Evolutionary conservation across 2,113 vertebrate genomes (phyloP).

Genomic region (Tapirus terrestris): DNA sequence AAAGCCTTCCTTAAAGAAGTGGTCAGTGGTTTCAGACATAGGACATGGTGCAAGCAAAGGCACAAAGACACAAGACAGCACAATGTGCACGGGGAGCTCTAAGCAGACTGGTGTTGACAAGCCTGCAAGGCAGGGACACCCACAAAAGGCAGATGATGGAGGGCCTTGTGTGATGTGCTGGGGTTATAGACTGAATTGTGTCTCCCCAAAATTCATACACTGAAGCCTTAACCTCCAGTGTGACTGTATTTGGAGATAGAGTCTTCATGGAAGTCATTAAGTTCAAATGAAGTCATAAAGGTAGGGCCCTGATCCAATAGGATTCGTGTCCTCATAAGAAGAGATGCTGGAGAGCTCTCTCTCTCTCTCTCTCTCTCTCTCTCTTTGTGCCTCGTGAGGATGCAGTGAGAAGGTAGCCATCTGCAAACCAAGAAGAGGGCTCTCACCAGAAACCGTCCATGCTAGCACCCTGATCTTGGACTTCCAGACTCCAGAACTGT

Average conservation of each 20-base stretch:
- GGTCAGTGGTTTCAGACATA: not conserved
- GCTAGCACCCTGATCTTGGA: not conserved
- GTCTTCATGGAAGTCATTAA: not conserved
- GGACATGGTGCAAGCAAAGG: not conserved
- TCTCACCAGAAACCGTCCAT: not conserved
- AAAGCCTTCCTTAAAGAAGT: not conserved
- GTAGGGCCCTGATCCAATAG: not conserved
- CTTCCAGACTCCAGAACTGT: not conserved
- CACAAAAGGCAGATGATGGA: not conserved
- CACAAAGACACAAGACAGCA: not conserved
- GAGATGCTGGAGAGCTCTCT: not conserved
- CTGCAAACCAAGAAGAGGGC: not conserved
- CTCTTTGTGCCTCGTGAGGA: not conserved
- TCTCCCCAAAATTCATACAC: not conserved
- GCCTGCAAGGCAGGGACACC: not conserved
- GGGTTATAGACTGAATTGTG: not conserved
- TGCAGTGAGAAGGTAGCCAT: not conserved
- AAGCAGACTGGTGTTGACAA: not conserved
- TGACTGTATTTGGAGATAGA: not conserved
- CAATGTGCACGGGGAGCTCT: not conserved
- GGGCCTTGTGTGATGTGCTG: not conserved
- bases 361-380: not conserved
- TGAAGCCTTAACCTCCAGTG: not conserved
- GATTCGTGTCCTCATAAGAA: not conserved
- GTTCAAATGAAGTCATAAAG: not conserved